Percentiles rank a stretch among this genome's conserved stretches.
Evolutionary conservation across 2,113 vertebrate species (phyloP).

Genomic region (Strix aluco): DNA sequence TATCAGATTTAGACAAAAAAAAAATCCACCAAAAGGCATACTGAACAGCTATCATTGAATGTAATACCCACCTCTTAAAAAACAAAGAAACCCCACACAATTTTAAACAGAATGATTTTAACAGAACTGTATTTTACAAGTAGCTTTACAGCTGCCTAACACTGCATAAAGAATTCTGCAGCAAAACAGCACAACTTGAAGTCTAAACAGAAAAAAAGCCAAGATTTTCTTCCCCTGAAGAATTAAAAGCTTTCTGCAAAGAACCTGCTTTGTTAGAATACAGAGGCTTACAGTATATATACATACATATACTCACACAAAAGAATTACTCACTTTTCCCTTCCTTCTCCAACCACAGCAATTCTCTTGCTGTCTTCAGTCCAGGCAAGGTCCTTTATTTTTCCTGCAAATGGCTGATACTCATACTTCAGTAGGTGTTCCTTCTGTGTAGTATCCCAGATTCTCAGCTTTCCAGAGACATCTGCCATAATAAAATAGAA

Average conservation of each 20-base stretch:
- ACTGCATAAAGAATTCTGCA: background rate
- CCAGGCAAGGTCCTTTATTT: conserved; percentile 95
- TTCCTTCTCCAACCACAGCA: conserved; percentile 91
- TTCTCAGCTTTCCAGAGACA: conserved; percentile 90
- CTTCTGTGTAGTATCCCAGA: conserved; percentile 99
- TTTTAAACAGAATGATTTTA: background rate
- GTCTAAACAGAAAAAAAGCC: background rate
- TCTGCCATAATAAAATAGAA: conserved; percentile 76
- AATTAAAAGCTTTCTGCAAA: background rate
- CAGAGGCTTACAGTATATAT: background rate
- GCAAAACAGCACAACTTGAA: background rate
- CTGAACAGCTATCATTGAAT: background rate
- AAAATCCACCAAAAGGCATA: background rate
- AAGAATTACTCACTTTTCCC: conserved; percentile 87
- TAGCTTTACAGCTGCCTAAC: background rate
- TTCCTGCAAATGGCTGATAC: conserved; percentile 91
- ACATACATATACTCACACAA: background rate
- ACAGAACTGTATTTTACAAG: background rate
- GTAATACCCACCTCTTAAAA: background rate
- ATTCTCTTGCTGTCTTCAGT: conserved; percentile 96
- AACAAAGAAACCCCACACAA: background rate
- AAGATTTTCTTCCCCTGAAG: background rate
- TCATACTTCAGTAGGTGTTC: conserved; percentile 96
- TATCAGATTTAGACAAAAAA: background rate
- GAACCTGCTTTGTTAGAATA: background rate